Base-by-base conservation (phyloP, 2,797 vertebrate genomes). In the Sebastes iracundus region DNA sequence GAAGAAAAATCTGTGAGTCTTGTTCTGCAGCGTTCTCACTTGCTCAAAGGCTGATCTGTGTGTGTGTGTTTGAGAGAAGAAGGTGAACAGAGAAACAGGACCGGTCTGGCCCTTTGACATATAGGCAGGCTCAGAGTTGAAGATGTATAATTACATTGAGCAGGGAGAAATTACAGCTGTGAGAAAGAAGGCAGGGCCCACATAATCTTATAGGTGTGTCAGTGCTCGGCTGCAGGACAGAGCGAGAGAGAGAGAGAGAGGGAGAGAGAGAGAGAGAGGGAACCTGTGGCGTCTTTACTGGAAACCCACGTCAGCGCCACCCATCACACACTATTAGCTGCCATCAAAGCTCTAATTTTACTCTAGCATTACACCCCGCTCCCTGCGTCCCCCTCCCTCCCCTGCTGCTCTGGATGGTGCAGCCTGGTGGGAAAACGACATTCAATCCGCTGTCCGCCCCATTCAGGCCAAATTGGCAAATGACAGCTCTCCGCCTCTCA, bases 401-500 rank as follows among this genome's bases (percentile, higher is more conserved):
- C 96, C 95, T 83, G 87, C 95, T 94, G 94, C 80, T 95, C 93
- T 94, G 94, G 95, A 96, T 96, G 95, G 94, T 55, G 95, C 94
- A 96, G 96, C 94, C 95, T 96, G 96, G 96, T 98, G 97, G 97
- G 96, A 96, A 97, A 97, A 96, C 94, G 95, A 97, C 96, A 97
- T 97, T 97, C 95, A 97, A 98, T 97, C 97, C 95, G 85, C 94
- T 81, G 88, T 89, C 93, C 87, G 75, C 83, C 83, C 94, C 93
- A 97, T 95, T 97, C 95, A 96, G 88, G 62, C 95, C 95, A 97
- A 97, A 98, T 97, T 97, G 94, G 94, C 95, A 97, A 97, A 97
- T 97, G 96, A 97, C 96, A 96, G 96, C 96, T 97, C 96, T 96
- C 94, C 85, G 78, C 88, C 93, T 96, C 95, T 96, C 94, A 85